Conservation (phyloP, 2,113 vertebrate species). For the Melanostigma gelatinosum region DNA sequence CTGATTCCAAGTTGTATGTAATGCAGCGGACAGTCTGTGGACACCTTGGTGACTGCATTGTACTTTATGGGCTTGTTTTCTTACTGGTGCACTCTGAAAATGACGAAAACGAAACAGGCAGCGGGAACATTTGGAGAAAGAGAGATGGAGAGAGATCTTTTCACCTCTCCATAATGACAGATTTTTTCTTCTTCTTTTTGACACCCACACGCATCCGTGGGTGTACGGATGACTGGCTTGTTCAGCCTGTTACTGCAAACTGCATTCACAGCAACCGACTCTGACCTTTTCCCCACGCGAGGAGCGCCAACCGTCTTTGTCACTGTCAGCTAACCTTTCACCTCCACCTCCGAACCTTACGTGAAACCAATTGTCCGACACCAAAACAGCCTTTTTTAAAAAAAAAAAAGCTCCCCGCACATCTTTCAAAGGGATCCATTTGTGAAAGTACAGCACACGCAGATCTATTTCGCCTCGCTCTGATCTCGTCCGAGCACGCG, state of each 20-base stretch:
- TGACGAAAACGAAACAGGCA: slow-evolving; percentile 5
- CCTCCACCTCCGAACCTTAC: not conserved
- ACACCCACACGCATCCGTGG: slow-evolving; percentile 75
- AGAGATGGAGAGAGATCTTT: slow-evolving; percentile 66
- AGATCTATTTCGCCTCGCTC: slow-evolving; percentile 53
- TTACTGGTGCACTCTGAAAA: not conserved
- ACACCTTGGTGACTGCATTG: not conserved
- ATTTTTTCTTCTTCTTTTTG: slow-evolving; percentile 36
- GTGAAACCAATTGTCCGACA: not conserved
- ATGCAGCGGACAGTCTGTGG: not conserved
- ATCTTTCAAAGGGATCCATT: slow-evolving; percentile 11
- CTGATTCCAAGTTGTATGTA: slow-evolving; percentile 23
- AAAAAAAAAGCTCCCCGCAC: not conserved
- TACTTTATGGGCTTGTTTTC: not conserved
- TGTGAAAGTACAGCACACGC: not conserved
- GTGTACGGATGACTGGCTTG: slow-evolving; percentile 65
- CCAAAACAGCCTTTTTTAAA: not conserved
- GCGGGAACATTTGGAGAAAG: slow-evolving; percentile 66
- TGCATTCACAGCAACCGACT: slow-evolving; percentile 30
- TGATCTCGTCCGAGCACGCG: slow-evolving; percentile 65
- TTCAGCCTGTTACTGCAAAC: slow-evolving; percentile 63
- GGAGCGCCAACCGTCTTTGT: slow-evolving; percentile 28
- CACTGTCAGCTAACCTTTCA: not conserved
- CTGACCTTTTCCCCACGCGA: slow-evolving; percentile 27
- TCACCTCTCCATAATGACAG: slow-evolving; percentile 69